Evolutionary conservation across 64 coral and sea anemone species (phyloP).

Genomic region (Montipora efflorescens): DNA sequence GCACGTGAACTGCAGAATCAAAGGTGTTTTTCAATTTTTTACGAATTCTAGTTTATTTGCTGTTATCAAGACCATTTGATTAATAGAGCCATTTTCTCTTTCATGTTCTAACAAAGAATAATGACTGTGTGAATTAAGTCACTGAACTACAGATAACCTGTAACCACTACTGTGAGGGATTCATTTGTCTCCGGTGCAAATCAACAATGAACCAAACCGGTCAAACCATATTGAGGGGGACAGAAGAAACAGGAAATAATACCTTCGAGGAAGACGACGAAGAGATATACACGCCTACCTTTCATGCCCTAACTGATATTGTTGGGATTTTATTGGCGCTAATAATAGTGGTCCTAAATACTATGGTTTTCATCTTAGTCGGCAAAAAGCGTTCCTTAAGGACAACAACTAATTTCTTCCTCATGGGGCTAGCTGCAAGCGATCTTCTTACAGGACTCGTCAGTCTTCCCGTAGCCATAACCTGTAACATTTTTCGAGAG

Average conservation of each 20-base stretch:
- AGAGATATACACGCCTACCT: neutral
- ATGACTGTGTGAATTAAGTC: too few relatives aligned
- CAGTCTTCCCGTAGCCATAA: slow-evolving; percentile 25
- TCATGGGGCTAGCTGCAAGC: slow-evolving; percentile 60
- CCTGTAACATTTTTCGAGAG: slow-evolving; percentile 47
- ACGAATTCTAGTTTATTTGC: too few relatives aligned
- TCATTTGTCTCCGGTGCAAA: neutral
- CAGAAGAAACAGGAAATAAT: neutral
- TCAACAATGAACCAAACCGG: neutral
- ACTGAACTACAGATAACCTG: too few relatives aligned
- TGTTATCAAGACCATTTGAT: too few relatives aligned
- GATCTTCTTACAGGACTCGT: slow-evolving; percentile 67
- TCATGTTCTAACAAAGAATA: too few relatives aligned
- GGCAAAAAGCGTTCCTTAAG: slow-evolving; percentile 34
- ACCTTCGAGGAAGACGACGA: slow-evolving; percentile 26
- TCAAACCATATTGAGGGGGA: neutral
- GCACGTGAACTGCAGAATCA: too few relatives aligned
- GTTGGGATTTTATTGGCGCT: slow-evolving; percentile 60
- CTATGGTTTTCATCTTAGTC: slow-evolving; percentile 60
- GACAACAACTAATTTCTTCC: slow-evolving; percentile 66
- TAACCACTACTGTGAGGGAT: too few relatives aligned
- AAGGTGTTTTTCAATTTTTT: too few relatives aligned
- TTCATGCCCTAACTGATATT: slow-evolving; percentile 30
- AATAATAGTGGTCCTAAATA: slow-evolving; percentile 61
- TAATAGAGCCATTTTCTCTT: too few relatives aligned